Conservation (phyloP, 2,888 invertebrate species). For the Dusona sp. region DNA sequence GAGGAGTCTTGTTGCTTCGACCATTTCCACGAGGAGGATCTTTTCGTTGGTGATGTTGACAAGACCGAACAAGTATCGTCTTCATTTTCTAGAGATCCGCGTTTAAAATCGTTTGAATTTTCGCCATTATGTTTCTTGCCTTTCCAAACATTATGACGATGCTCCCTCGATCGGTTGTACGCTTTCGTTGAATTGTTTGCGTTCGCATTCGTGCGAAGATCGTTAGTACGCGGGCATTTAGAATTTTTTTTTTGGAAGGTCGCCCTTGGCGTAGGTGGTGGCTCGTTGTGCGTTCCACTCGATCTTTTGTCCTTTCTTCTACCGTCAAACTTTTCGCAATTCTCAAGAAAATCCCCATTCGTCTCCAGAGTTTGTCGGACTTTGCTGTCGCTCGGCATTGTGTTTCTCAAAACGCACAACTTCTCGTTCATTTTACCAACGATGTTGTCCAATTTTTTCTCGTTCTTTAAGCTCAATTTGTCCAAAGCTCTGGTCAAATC, state of each 20-base stretch:
- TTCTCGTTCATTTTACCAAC: conserved; percentile 36
- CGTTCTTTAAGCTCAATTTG: conserved; percentile 50
- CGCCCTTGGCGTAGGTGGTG: neutral
- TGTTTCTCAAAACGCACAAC: conserved; percentile 58
- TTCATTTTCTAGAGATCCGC: neutral
- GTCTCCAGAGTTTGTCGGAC: conserved; percentile 32
- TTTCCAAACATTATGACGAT: conserved; percentile 8
- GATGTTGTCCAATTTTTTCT: conserved; percentile 51
- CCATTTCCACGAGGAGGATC: conserved; percentile 28
- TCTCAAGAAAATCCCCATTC: conserved; percentile 29
- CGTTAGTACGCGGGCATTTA: neutral
- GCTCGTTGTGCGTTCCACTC: neutral
- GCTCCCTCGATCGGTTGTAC: conserved; percentile 7
- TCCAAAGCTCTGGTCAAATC: conserved; percentile 49
- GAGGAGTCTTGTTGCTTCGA: neutral
- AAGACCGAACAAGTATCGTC: conserved; percentile 42
- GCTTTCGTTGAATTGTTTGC: neutral
- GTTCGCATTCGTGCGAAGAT: neutral
- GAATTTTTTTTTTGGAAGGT: neutral
- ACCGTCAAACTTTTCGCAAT: conserved; percentile 25
- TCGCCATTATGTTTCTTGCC: conserved; percentile 31
- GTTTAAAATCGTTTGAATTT: neutral
- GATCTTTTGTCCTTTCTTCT: neutral
- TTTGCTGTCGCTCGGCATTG: conserved; percentile 49
- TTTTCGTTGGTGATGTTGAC: conserved; percentile 23